Conservation (phyloP, 2,888 invertebrate species). For the Tetranychus piercei region DNA sequence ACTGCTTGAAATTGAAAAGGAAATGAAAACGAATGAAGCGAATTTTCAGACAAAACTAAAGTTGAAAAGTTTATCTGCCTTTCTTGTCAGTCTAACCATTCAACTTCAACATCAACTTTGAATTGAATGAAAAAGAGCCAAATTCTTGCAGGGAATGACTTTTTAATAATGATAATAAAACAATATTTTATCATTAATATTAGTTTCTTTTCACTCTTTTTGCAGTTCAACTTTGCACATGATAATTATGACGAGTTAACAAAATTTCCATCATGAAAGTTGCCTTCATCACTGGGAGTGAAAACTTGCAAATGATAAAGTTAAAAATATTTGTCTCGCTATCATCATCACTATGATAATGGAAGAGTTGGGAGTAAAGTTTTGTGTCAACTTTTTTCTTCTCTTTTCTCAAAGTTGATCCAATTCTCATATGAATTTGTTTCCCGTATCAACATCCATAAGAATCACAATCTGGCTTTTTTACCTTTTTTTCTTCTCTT, state of each 20-base stretch:
- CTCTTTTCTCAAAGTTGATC: not conserved
- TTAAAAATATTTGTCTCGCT: not conserved
- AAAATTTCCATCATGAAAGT: not conserved
- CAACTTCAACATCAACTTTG: too few relatives aligned
- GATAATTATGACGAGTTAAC: not conserved
- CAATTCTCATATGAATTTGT: not conserved
- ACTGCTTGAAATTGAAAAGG: too few relatives aligned
- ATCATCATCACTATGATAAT: not conserved
- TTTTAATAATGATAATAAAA: too few relatives aligned
- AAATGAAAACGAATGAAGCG: too few relatives aligned
- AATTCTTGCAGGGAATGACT: too few relatives aligned
- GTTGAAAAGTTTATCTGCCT: too few relatives aligned
- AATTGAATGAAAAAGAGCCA: too few relatives aligned
- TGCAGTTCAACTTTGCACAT: not conserved
- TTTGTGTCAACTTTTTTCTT: too few relatives aligned
- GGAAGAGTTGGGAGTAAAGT: not conserved
- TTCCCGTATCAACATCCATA: not conserved
- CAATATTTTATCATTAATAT: too few relatives aligned
- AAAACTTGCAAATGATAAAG: not conserved
- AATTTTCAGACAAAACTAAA: too few relatives aligned
- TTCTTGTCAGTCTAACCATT: too few relatives aligned
- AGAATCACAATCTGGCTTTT: not conserved
- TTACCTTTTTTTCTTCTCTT: not conserved
- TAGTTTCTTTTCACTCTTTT: too few relatives aligned
- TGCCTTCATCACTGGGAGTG: not conserved